Percentiles rank a stretch among this genome's conserved stretches.
phyloP scores from a whole-genome alignment of 2,113 vertebrate species.

The Heterochromis multidens region DNA sequence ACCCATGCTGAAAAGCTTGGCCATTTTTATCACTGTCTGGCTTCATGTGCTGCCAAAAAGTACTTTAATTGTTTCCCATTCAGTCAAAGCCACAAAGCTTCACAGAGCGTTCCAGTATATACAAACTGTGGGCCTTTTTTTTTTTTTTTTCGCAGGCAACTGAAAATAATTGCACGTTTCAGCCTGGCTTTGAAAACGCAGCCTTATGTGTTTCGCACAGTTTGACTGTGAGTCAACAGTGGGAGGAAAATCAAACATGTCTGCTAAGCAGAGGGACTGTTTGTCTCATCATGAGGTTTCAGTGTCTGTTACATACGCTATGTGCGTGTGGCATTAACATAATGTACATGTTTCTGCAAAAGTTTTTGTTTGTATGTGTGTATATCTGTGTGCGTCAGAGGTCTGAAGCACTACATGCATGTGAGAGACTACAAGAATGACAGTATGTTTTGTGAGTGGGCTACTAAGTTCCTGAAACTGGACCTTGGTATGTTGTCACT shows the following conservation, averaged over 20 bases:
- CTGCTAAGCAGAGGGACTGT: background rate
- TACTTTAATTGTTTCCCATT: conserved; percentile 60
- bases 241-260: conserved; percentile 38
- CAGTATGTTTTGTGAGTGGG: background rate
- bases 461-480: conserved; percentile 54
- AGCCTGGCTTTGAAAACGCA: background rate
- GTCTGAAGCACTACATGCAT: background rate
- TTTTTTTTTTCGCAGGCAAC: background rate
- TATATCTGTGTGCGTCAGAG: background rate
- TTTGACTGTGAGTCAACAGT: conserved; percentile 14
- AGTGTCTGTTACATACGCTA: background rate
- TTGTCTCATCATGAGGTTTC: background rate
- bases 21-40: conserved; percentile 45
- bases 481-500: conserved; percentile 70
- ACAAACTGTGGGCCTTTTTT: conserved; percentile 22
- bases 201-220: conserved; percentile 1
- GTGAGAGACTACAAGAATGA: background rate
- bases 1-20: conserved; percentile 9
- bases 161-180: conserved; percentile 48
- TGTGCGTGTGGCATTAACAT: background rate
- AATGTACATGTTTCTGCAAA: background rate
- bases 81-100: conserved; percentile 47
- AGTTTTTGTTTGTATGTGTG: background rate
- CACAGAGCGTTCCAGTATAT: conserved; percentile 19
- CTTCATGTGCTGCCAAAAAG: conserved; percentile 52